A percentile compares a stretch with the other conserved stretches of the same genome.
Evolutionary conservation across 2,888 invertebrate genomes (phyloP).

Genomic region (Lasiommata megera): DNA sequence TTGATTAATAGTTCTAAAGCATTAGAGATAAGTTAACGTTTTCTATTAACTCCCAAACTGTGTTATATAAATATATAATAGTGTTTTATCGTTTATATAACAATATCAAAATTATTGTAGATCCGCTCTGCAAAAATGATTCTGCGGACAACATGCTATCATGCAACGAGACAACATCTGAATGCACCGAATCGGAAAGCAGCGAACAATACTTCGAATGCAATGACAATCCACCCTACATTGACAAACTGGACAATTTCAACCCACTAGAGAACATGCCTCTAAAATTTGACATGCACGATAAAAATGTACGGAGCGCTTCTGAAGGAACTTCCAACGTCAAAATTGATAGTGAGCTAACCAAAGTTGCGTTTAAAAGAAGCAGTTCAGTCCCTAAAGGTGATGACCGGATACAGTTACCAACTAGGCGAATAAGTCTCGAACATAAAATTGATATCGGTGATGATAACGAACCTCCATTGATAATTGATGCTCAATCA

Average conservation of each 20-base stretch:
- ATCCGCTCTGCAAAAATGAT: slow-evolving; percentile 70
- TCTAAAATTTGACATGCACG: slow-evolving; percentile 58
- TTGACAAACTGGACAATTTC: slow-evolving; percentile 58
- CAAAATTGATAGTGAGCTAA: slow-evolving; percentile 62
- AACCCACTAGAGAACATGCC: slow-evolving; percentile 51
- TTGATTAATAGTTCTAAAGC: no score
- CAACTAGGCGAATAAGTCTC: slow-evolving; percentile 64
- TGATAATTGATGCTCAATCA: slow-evolving; percentile 72
- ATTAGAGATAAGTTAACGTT: no score
- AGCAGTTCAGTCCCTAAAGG: slow-evolving; percentile 72
- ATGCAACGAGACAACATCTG: slow-evolving; percentile 75
- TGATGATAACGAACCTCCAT: slow-evolving; percentile 74
- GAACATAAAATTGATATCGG: slow-evolving; percentile 77
- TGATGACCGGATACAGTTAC: slow-evolving; percentile 59
- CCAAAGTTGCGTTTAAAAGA: slow-evolving; percentile 68
- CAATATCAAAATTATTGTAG: slow-evolving; percentile 43
- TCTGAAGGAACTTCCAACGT: slow-evolving; percentile 46
- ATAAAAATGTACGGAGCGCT: slow-evolving; percentile 49
- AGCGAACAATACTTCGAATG: slow-evolving; percentile 78
- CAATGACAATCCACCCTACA: slow-evolving; percentile 58
- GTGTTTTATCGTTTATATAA: no score
- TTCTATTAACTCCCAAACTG: no score
- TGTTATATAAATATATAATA: no score
- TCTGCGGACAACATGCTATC: slow-evolving; percentile 76
- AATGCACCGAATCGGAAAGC: slow-evolving; percentile 77